phyloP scores from a whole-genome alignment of 2,113 vertebrate genomes.

The Tragelaphus imberbis region DNA sequence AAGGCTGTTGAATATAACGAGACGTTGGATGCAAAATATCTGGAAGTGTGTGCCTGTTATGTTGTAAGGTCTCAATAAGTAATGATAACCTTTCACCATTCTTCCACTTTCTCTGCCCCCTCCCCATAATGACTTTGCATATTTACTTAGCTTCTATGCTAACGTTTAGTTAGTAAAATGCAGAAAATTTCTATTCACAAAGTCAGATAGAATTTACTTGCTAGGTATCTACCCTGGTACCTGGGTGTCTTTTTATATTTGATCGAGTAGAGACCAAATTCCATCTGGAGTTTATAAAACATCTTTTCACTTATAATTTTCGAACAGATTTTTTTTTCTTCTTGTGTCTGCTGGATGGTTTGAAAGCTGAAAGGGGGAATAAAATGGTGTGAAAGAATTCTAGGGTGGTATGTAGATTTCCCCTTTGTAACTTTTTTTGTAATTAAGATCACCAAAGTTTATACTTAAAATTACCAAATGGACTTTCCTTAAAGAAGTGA shows the following conservation, averaged over 20 bases:
- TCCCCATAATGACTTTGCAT: background rate
- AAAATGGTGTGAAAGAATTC: slow-evolving; percentile 36
- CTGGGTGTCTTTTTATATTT: slow-evolving; percentile 55
- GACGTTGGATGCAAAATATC: background rate
- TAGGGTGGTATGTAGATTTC: background rate
- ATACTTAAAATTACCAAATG: background rate
- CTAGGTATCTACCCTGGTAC: background rate
- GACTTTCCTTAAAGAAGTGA: background rate
- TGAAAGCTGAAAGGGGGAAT: slow-evolving; percentile 47
- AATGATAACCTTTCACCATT: background rate
- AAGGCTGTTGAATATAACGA: background rate
- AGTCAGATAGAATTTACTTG: slow-evolving; percentile 25
- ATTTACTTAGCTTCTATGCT: background rate
- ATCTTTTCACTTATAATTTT: slow-evolving; percentile 64
- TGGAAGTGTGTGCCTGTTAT: background rate
- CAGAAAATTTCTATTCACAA: background rate
- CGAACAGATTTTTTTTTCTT: slow-evolving; percentile 52
- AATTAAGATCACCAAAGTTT: background rate
- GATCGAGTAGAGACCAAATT: slow-evolving; percentile 56
- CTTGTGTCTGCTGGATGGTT: slow-evolving; percentile 53
- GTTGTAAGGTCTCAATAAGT: background rate
- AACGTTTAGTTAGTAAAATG: background rate
- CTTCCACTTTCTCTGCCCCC: background rate
- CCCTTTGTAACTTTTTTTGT: background rate
- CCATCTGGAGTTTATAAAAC: slow-evolving; percentile 68